Conservation (phyloP, 2,888 invertebrate genomes). For the Morpho helenor region DNA sequence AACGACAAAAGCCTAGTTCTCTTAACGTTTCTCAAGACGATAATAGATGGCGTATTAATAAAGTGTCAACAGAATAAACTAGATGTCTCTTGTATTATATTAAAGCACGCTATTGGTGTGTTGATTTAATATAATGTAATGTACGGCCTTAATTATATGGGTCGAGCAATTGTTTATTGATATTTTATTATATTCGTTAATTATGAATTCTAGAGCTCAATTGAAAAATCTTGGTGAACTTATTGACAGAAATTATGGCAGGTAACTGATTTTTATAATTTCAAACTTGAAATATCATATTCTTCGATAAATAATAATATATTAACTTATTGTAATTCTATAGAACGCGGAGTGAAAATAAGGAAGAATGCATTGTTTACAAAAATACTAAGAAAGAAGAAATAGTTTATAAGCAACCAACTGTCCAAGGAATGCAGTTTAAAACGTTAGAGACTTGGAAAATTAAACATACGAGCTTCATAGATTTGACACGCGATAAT, state of each 20-base stretch:
- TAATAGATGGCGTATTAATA: conserved; percentile 4
- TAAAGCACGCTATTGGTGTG: neutral
- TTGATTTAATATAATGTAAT: neutral
- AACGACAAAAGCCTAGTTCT: too few relatives aligned
- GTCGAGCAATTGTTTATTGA: too few relatives aligned
- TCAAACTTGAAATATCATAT: too few relatives aligned
- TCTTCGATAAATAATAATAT: too few relatives aligned
- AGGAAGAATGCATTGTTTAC: neutral
- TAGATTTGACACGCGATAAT: conserved; percentile 3
- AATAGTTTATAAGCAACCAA: neutral
- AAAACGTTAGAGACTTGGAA: conserved; percentile 1
- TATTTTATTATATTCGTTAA: neutral
- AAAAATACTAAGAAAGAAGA: neutral
- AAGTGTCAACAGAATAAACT: neutral
- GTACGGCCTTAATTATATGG: too few relatives aligned
- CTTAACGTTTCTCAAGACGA: too few relatives aligned
- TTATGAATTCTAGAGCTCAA: neutral
- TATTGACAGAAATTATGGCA: conserved; percentile 6
- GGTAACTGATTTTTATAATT: neutral
- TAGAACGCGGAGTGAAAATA: neutral
- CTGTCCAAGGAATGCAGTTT: neutral
- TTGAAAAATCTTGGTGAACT: conserved; percentile 2
- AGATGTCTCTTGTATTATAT: conserved; percentile 3
- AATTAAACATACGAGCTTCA: neutral
- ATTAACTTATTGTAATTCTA: neutral